Conservation (phyloP, 2,113 vertebrate genomes). For the Archilochus colubris region DNA sequence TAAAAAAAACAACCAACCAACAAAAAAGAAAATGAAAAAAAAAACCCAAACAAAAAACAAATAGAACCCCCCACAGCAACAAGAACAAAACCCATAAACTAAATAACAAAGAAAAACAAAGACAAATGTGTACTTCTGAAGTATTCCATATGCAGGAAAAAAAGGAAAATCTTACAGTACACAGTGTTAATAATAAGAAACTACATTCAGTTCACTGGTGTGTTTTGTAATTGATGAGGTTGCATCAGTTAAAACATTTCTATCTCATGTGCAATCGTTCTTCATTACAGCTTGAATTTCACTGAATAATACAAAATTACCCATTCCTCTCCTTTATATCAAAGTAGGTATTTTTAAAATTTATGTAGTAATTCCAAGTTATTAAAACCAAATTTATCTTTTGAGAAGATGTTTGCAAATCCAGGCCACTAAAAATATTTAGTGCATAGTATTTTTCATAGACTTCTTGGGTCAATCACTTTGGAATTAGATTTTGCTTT, state of each 20-base stretch:
- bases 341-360: background rate
- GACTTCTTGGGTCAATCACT: background rate
- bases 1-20: background rate
- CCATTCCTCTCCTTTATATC: background rate
- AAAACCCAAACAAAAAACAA: background rate
- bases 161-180: background rate
- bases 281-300: background rate
- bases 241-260: background rate
- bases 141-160: background rate
- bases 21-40: background rate
- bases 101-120: too few species aligned
- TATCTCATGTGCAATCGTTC: background rate
- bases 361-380: background rate
- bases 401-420: background rate
- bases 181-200: background rate
- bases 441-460: background rate
- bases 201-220: background rate
- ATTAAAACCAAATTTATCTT: background rate
- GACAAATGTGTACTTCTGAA: background rate
- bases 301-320: background rate
- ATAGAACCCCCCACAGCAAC: too few species aligned
- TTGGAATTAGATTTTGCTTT: background rate
- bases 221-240: background rate
- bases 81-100: too few species aligned
- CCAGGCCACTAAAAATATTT: background rate